Conservation (phyloP, 2,113 vertebrate genomes). For the Eupsittula cactorum region DNA sequence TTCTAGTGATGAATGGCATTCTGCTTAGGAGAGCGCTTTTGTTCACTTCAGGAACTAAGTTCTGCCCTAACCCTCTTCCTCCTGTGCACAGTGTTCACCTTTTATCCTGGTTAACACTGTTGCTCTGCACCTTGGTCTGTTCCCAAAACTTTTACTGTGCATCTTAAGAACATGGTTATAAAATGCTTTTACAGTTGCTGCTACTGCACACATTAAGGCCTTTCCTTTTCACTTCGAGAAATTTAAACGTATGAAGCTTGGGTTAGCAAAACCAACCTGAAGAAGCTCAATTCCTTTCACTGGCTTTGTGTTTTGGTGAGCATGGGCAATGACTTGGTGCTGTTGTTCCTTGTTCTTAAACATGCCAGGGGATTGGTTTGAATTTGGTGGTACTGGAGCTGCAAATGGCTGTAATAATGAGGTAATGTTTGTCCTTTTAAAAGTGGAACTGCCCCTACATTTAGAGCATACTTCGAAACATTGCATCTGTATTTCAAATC, state of each 20-base stretch:
- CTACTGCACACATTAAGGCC: neutral
- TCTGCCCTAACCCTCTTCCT: neutral
- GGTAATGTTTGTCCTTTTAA: neutral
- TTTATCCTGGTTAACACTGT: neutral
- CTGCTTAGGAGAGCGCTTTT: neutral
- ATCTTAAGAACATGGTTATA: neutral
- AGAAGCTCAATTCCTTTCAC: neutral
- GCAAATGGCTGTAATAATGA: neutral
- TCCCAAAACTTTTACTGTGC: neutral
- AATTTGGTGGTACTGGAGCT: neutral
- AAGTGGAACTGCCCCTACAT: neutral
- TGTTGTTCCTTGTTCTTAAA: neutral
- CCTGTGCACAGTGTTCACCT: rapidly evolving
- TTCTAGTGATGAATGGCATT: neutral
- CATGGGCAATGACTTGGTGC: neutral
- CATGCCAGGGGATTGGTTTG: neutral
- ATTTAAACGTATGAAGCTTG: neutral
- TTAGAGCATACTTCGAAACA: neutral
- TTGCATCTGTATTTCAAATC: neutral
- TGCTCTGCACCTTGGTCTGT: neutral
- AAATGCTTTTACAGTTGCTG: neutral
- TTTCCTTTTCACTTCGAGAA: neutral
- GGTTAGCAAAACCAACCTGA: neutral
- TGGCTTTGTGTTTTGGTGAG: neutral
- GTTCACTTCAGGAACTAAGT: neutral